Evolutionary conservation across 1,140 invertebrate species (phyloP).

Genomic region (Drosophila watanabei): DNA sequence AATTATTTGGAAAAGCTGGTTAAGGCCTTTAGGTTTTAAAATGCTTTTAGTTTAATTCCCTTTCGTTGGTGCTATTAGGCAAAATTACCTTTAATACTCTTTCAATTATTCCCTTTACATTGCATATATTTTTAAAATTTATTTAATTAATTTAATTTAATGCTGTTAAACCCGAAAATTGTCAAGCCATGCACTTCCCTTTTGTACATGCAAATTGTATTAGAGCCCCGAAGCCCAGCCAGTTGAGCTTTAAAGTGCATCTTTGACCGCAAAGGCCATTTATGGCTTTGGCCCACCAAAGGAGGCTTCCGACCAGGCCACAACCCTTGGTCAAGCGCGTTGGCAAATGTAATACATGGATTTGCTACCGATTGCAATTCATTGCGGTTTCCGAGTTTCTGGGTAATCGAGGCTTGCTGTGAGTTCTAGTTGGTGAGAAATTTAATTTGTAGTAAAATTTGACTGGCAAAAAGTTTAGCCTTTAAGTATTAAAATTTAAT

Average conservation of each 20-base stretch:
- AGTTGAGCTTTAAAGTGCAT: constrained; percentile 23
- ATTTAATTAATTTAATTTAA: background rate
- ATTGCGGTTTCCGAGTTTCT: constrained; percentile 3
- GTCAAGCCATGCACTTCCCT: background rate
- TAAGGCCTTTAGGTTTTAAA: background rate
- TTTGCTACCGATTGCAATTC: constrained; percentile 16
- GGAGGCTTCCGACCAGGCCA: constrained; percentile 7
- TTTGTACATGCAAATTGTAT: constrained; percentile 10
- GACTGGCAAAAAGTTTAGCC: background rate
- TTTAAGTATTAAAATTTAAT: background rate
- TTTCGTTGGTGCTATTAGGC: background rate
- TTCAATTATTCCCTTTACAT: background rate
- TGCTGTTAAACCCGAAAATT: constrained; percentile 7
- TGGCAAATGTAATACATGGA: constrained; percentile 8
- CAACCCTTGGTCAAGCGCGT: constrained; percentile 9
- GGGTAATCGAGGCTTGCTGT: background rate
- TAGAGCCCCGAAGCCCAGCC: background rate
- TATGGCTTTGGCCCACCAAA: constrained; percentile 6
- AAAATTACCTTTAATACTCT: background rate
- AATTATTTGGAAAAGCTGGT: background rate
- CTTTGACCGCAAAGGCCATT: constrained; percentile 17
- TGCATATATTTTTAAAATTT: background rate
- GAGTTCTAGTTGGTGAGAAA: background rate
- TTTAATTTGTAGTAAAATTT: background rate
- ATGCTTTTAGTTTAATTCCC: background rate